Conservation (phyloP, 2,113 vertebrate species). For the Spea bombifrons region DNA sequence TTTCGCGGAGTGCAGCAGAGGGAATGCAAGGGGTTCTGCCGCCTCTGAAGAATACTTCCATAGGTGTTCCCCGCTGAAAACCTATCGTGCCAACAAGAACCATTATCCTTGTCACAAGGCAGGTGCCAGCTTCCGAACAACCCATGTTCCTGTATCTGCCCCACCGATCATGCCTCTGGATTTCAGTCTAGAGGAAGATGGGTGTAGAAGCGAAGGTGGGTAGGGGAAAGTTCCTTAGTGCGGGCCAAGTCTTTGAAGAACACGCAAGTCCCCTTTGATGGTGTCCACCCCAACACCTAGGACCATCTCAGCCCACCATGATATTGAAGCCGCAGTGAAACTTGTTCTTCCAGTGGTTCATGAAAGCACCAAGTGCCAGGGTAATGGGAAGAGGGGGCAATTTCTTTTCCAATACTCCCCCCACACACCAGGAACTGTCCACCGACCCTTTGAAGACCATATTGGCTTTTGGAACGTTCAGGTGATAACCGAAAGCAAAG, state of each 20-base stretch:
- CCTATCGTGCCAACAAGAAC: not conserved
- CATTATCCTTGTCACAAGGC: not conserved
- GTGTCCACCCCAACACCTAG: not conserved
- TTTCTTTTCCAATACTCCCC: slow-evolving; percentile 89
- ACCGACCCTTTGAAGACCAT: slow-evolving; percentile 90
- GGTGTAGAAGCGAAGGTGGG: not conserved
- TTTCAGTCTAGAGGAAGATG: not conserved
- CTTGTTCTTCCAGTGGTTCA: slow-evolving; percentile 89
- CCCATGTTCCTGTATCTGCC: not conserved
- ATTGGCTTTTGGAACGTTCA: slow-evolving; percentile 86
- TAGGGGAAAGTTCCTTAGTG: not conserved
- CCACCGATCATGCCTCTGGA: not conserved
- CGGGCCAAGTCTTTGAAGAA: not conserved
- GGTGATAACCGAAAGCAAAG: slow-evolving; percentile 92
- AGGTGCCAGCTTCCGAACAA: not conserved
- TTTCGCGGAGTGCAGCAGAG: not conserved
- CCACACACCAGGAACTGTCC: slow-evolving; percentile 93
- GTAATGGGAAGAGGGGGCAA: slow-evolving; percentile 86
- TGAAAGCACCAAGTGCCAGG: slow-evolving; percentile 88
- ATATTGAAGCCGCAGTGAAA: slow-evolving; percentile 90
- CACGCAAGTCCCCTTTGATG: not conserved
- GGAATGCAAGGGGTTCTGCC: not conserved
- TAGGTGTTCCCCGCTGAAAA: not conserved
- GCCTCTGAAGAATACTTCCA: not conserved
- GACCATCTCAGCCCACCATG: slow-evolving; percentile 77